Evolutionary conservation across 2,888 invertebrate genomes (phyloP).

Genomic region (Cactoblastis cactorum): DNA sequence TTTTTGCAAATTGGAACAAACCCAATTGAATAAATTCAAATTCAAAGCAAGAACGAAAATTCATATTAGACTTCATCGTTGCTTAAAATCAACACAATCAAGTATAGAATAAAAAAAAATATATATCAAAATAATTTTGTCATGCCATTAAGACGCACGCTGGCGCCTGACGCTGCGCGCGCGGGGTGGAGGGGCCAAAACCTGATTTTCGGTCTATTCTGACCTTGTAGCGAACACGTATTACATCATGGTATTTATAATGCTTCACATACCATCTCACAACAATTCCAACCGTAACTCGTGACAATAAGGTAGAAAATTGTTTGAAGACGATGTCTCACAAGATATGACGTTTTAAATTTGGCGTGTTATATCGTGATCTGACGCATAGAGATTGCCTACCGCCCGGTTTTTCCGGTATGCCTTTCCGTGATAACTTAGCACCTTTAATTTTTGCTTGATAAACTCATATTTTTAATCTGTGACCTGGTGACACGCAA

Average conservation of each 20-base stretch:
- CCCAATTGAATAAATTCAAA: too few species aligned
- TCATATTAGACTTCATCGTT: too few species aligned
- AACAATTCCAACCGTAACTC: conserved; percentile 20
- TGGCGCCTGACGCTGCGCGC: conserved; percentile 49
- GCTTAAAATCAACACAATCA: too few species aligned
- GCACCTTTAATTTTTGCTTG: conserved; percentile 31
- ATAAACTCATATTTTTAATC: conserved; percentile 21
- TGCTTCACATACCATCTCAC: conserved; percentile 43
- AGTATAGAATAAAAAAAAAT: too few species aligned
- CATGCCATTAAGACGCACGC: conserved; percentile 25
- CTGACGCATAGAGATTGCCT: conserved; percentile 60
- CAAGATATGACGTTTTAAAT: conserved; percentile 29
- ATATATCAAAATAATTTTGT: not conserved
- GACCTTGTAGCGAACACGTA: conserved; percentile 71
- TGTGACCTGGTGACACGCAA: conserved; percentile 6
- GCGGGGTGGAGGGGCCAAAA: conserved; percentile 46
- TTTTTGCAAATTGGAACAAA: too few species aligned
- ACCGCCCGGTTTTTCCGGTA: conserved; percentile 70
- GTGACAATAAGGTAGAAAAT: conserved; percentile 22
- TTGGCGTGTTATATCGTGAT: conserved; percentile 23
- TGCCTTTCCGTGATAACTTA: conserved; percentile 62
- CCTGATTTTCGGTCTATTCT: conserved; percentile 77
- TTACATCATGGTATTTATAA: conserved; percentile 70
- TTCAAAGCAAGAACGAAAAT: too few species aligned
- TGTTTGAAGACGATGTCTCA: not conserved